phyloP scores from a whole-genome alignment of 2,113 vertebrate genomes.

The Etia nguti region DNA sequence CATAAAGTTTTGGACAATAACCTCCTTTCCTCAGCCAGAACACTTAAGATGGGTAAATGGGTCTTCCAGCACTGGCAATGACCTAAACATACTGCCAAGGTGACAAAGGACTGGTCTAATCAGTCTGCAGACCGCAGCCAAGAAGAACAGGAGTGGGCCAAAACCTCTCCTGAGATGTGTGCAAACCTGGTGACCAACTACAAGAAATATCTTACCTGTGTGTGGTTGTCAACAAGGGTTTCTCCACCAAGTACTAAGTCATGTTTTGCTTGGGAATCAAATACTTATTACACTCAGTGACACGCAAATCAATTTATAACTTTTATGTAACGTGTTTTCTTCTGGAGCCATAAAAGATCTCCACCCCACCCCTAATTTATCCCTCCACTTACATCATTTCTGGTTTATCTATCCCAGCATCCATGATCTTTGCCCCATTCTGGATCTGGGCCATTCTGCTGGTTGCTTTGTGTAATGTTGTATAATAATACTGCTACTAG shows the following conservation, averaged over 20 bases:
- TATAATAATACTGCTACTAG: accelerated
- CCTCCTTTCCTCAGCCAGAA: no score
- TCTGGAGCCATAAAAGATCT: background rate
- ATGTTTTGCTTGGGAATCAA: no score
- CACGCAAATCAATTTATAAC: no score
- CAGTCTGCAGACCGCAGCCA: background rate
- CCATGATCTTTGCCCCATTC: background rate
- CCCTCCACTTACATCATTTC: background rate
- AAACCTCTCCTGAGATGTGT: background rate
- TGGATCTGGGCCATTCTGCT: background rate
- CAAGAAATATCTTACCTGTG: background rate
- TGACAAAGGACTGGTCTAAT: no score
- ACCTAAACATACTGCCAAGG: no score
- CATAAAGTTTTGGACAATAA: no score
- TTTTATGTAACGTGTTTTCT: background rate
- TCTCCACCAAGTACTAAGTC: background rate
- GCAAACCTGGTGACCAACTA: background rate
- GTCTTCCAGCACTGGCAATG: no score
- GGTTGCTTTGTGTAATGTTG: background rate
- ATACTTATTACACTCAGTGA: no score
- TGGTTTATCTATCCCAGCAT: background rate
- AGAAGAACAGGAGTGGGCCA: background rate
- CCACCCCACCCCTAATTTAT: background rate
- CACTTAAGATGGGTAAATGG: no score
- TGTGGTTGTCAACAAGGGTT: background rate